Evolutionary conservation across 2,113 vertebrate genomes (phyloP).

Genomic region (Peromyscus polionotus): DNA sequence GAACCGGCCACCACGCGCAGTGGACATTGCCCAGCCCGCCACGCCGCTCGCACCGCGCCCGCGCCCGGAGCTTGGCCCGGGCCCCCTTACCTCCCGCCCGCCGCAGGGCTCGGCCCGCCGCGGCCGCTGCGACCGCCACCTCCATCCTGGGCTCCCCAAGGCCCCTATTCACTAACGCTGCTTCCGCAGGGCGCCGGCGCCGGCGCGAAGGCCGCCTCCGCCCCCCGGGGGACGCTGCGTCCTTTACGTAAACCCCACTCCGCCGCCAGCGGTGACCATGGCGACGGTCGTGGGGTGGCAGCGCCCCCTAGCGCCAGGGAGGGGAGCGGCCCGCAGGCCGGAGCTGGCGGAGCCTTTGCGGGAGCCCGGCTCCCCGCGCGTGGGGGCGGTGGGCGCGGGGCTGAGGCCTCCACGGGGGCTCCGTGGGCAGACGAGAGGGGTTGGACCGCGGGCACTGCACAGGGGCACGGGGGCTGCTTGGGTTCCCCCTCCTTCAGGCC

Average conservation of each 20-base stretch:
- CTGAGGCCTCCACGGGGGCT: neutral
- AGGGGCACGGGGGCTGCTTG: conserved; percentile 5
- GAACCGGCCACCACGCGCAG: conserved; percentile 44
- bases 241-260: conserved; percentile 88
- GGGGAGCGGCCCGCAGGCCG: conserved; percentile 47
- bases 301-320: conserved; percentile 83
- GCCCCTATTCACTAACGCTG: conserved; percentile 86
- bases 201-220: conserved; percentile 87
- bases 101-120: conserved; percentile 74
- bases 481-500: conserved; percentile 57
- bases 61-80: neutral
- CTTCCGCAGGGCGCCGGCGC: conserved; percentile 87
- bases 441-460: neutral
- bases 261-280: conserved; percentile 89
- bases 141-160: conserved; percentile 87
- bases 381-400: conserved; percentile 38
- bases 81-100: conserved; percentile 73
- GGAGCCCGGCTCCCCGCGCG: neutral
- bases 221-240: conserved; percentile 89
- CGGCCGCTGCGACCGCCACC: conserved; percentile 77
- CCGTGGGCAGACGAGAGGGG: conserved; percentile 26
- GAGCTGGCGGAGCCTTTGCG: neutral
- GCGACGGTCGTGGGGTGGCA: conserved; percentile 79
- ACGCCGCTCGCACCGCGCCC: conserved; percentile 29
- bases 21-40: conserved; percentile 59